phyloP scores from a whole-genome alignment of 1,140 invertebrate species.

The Colletes latitarsis region DNA sequence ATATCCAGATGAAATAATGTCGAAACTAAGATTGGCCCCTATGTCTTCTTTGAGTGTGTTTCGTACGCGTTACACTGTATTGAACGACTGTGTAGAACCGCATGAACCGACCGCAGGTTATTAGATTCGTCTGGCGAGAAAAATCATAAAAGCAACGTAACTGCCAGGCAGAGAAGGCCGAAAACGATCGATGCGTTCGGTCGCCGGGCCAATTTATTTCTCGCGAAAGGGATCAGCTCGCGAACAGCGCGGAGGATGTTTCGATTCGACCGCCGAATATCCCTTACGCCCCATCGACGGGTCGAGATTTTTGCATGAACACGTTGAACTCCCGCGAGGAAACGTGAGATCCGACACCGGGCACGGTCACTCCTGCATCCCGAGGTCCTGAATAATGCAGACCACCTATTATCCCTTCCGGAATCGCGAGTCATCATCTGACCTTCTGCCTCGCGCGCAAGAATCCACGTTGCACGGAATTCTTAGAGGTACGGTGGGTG shows the following conservation, averaged over 20 bases:
- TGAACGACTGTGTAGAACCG: too few species aligned
- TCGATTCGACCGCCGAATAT: background rate
- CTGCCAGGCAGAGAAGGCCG: too few species aligned
- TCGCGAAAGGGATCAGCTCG: too few species aligned
- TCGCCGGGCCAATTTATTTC: background rate
- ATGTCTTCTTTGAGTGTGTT: too few species aligned
- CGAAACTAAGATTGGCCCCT: too few species aligned
- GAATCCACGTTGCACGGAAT: slow-evolving; percentile 52
- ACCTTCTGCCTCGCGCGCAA: slow-evolving; percentile 36
- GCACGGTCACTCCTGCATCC: slow-evolving; percentile 30
- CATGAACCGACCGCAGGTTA: background rate
- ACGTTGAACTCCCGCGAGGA: background rate
- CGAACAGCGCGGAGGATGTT: too few species aligned
- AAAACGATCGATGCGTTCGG: background rate
- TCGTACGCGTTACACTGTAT: too few species aligned
- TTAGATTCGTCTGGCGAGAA: background rate
- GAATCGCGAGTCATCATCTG: slow-evolving; percentile 58
- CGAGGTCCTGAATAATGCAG: slow-evolving; percentile 64
- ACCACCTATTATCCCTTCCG: slow-evolving; percentile 60
- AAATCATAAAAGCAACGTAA: too few species aligned
- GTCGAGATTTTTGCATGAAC: slow-evolving; percentile 4
- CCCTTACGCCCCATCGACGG: background rate
- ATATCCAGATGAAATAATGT: too few species aligned
- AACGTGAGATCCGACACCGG: slow-evolving; percentile 38
- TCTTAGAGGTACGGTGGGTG: slow-evolving; percentile 15